Evolutionary conservation across 2,797 vertebrate genomes (phyloP).

Genomic region (Periparus ater): DNA sequence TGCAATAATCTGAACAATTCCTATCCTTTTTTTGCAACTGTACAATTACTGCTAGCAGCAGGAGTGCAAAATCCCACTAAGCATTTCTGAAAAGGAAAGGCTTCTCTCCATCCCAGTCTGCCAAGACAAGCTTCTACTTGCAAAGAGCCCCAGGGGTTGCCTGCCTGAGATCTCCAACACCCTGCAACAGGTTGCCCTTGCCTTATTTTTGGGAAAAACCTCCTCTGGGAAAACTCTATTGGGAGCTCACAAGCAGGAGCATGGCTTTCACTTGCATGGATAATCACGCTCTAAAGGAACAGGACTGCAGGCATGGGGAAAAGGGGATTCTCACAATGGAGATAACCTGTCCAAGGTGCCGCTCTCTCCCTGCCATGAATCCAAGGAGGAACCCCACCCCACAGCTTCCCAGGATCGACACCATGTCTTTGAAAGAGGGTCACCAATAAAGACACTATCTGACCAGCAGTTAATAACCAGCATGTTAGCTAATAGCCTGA

Average conservation of each 20-base stretch:
- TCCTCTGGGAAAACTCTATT: neutral
- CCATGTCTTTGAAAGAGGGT: neutral
- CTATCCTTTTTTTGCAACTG: neutral
- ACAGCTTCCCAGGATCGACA: neutral
- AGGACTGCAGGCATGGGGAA: rapidly evolving
- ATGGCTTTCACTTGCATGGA: neutral
- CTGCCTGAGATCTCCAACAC: neutral
- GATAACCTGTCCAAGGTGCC: neutral
- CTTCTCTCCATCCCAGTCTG: neutral
- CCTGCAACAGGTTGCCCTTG: neutral
- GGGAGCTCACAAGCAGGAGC: neutral
- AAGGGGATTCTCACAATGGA: neutral
- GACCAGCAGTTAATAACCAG: conserved; percentile 63
- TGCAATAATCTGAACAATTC: neutral
- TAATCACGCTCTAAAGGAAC: neutral
- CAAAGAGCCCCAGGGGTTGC: neutral
- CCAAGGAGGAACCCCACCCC: neutral
- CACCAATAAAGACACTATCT: conserved; percentile 39
- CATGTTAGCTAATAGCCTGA: conserved; percentile 70
- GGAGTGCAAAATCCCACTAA: neutral
- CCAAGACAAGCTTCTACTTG: neutral
- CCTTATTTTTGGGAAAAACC: neutral
- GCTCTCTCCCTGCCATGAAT: neutral
- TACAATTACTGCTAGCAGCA: neutral
- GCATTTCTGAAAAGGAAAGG: neutral